phyloP scores from a whole-genome alignment of 1,140 invertebrate species.

The Mycetomoellerius zeteki region DNA sequence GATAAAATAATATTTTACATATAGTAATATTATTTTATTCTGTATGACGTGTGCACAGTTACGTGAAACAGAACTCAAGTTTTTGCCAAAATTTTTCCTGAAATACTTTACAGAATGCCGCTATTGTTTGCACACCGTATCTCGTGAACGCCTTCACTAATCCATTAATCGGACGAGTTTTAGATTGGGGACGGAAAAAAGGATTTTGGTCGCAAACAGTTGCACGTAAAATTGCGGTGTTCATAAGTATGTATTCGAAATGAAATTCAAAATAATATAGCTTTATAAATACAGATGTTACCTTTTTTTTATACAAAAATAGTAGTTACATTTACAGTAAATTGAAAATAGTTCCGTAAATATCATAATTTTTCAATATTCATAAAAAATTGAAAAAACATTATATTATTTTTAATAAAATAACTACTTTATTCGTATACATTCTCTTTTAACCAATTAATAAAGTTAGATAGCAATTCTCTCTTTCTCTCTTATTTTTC shows the following conservation, averaged over 20 bases:
- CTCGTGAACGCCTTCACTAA: constrained; percentile 91
- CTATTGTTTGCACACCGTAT: constrained; percentile 91
- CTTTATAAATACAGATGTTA: background rate
- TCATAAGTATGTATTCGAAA: constrained; percentile 87
- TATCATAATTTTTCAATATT: background rate
- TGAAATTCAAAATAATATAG: constrained; percentile 25
- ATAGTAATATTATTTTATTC: constrained; percentile 25
- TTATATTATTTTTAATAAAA: background rate
- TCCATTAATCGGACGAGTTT: constrained; percentile 88
- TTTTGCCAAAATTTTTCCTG: constrained; percentile 12
- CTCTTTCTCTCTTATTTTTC: background rate
- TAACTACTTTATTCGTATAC: background rate
- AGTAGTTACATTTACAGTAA: background rate
- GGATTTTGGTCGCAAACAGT: constrained; percentile 89
- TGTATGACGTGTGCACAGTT: background rate
- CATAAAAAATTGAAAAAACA: background rate
- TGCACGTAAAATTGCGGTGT: constrained; percentile 90
- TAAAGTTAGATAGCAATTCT: background rate
- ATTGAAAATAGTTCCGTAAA: background rate
- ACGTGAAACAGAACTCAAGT: background rate
- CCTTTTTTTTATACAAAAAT: background rate
- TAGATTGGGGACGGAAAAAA: constrained; percentile 89
- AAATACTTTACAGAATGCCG: constrained; percentile 88
- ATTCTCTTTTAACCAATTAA: constrained; percentile 10
- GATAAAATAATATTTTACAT: constrained; percentile 25